Base-by-base conservation (phyloP, 2,888 invertebrate species). In the Ochlodes sylvanus region DNA sequence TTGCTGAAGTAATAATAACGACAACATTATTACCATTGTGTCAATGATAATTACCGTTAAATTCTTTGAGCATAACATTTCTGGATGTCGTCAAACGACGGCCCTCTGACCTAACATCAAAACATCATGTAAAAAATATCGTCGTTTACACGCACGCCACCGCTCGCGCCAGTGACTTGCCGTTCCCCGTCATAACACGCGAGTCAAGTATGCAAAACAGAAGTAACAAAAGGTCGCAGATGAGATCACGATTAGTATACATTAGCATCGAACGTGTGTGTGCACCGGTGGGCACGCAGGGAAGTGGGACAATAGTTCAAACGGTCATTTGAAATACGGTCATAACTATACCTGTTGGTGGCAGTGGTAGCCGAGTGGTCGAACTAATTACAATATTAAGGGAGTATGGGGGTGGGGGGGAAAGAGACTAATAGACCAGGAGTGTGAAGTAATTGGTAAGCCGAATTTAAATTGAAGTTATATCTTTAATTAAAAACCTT, bases 281-380 rank as follows among this genome's bases (percentile, higher is more conserved):
- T 41, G n/a, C 12, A 27, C 21, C 17, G 42, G 27, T 54, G 41
- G 12, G 63, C 17, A 19, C 50, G 27, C 15, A 17, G 19, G 12
- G 3, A 55, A 63, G 15, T 63, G 9, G 50, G 55, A 21, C 54
- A 15, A 55, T n/a, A 56, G 63, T 55, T 56, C 55, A 63, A 55
- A 55, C 42, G 27, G 54, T 52, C 50, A 47, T 47, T 17, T n/a
- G 15, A n/a, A 17, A 17, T 47, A 47, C 44, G 44, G 44, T 47
- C 12, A n/a, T n/a, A 27, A 38, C 38, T 12, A 34, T 38, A 38
- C 38, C 2, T 27, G 27, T n/a, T n/a, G n/a, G n/a, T n/a, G n/a
- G n/a, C n/a, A n/a, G n/a, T n/a, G n/a, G n/a, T n/a, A n/a, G n/a
- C n/a, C n/a, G n/a, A n/a, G n/a, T n/a, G n/a, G n/a, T n/a, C n/a